A percentile compares a stretch with the other conserved stretches of the same genome.
phyloP scores from a whole-genome alignment of 1,140 invertebrate genomes.

The Drosophila varians region DNA sequence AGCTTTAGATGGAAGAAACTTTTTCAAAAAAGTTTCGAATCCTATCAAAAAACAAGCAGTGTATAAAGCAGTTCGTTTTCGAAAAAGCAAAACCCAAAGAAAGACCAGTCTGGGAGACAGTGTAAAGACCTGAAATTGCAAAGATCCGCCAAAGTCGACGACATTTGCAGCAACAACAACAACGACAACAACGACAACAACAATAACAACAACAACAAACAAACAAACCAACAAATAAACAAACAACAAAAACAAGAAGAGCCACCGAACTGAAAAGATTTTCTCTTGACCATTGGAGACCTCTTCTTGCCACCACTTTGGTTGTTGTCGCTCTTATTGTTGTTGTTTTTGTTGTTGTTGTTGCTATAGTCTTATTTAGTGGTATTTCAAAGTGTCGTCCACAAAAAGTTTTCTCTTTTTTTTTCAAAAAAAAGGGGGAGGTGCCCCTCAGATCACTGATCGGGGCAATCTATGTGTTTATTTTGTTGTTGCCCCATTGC shows the following conservation, averaged over 20 bases:
- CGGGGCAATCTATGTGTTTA: constrained; percentile 45
- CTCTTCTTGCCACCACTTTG: constrained; percentile 29
- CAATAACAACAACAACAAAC: constrained; percentile 3
- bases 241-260: constrained; percentile 8
- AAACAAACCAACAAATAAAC: too few relatives aligned
- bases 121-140: constrained; percentile 10
- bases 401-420: constrained; percentile 74
- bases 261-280: constrained; percentile 24
- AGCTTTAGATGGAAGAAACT: too few relatives aligned
- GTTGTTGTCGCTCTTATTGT: too few relatives aligned
- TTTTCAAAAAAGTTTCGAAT: too few relatives aligned
- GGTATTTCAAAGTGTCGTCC: constrained; percentile 65
- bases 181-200: constrained; percentile 2
- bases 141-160: constrained; percentile 36
- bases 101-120: neutral
- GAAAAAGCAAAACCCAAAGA: neutral
- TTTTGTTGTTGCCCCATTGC: constrained; percentile 50
- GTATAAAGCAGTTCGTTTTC: neutral
- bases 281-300: constrained; percentile 49
- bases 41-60: neutral
- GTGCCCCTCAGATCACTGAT: too few relatives aligned
- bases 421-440: too few relatives aligned
- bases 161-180: constrained; percentile 22
- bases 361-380: constrained; percentile 9
- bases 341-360: neutral